phyloP scores from a whole-genome alignment of 2,888 invertebrate genomes.

The Fragum sueziense region DNA sequence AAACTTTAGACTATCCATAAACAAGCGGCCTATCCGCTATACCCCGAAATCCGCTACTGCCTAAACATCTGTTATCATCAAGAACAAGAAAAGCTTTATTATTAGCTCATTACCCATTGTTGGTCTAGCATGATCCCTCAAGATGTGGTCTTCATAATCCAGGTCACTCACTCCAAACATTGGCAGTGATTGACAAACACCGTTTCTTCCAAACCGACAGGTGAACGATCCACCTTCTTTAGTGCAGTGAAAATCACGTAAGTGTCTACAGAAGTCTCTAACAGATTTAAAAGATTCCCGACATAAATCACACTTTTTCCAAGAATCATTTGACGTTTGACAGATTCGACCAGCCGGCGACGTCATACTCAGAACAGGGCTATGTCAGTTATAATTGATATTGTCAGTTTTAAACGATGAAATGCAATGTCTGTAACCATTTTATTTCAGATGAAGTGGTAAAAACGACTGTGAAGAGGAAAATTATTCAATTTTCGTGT shows the following conservation, averaged over 20 bases:
- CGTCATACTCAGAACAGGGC: not conserved
- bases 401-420: too few relatives aligned
- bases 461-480: too few relatives aligned
- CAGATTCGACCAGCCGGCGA: not conserved
- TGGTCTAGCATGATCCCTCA: conserved; percentile 85
- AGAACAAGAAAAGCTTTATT: too few relatives aligned
- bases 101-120: conserved; percentile 18
- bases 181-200: conserved; percentile 93
- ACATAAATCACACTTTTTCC: conserved; percentile 76
- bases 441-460: not conserved
- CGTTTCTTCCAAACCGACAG: conserved; percentile 94
- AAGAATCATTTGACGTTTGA: conserved; percentile 44
- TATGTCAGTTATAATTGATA: not conserved
- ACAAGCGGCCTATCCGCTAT: too few relatives aligned
- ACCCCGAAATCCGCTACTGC: too few relatives aligned
- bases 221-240: conserved; percentile 93
- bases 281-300: conserved; percentile 77
- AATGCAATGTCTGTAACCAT: not conserved
- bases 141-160: conserved; percentile 93
- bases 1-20: too few relatives aligned
- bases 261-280: conserved; percentile 86
- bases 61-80: too few relatives aligned
- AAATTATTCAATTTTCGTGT: conserved; percentile 12
- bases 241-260: conserved; percentile 91
- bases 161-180: conserved; percentile 93